Evolutionary conservation across 2,888 invertebrate species (phyloP).

Genomic region (Pecten maximus): DNA sequence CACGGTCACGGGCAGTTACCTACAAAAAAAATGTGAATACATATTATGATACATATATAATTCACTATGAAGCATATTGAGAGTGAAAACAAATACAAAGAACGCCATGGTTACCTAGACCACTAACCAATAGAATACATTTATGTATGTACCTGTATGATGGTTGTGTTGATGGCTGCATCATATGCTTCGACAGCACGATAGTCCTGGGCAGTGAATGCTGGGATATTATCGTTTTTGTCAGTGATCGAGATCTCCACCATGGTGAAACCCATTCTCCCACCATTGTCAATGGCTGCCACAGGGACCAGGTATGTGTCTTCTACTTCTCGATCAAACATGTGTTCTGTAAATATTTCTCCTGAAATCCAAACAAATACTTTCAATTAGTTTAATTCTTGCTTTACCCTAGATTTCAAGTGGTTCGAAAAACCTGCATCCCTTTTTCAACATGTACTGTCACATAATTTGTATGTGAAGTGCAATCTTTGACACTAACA

Average conservation of each 20-base stretch:
- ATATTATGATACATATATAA: neutral
- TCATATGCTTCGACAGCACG: conserved; percentile 77
- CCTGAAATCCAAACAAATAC: conserved; percentile 70
- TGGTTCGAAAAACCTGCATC: too few relatives aligned
- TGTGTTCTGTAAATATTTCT: conserved; percentile 84
- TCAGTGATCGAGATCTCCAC: conserved; percentile 78
- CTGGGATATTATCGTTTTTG: conserved; percentile 81
- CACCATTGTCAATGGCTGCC: conserved; percentile 82
- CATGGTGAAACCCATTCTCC: conserved; percentile 76
- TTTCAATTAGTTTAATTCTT: neutral
- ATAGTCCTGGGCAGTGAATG: conserved; percentile 80
- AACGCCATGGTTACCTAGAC: neutral
- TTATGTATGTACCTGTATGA: conserved; percentile 72
- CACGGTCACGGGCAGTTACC: conserved; percentile 88
- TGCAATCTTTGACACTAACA: too few relatives aligned
- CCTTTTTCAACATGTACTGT: too few relatives aligned
- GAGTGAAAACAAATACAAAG: neutral
- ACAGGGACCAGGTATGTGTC: conserved; percentile 77
- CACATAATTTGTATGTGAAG: too few relatives aligned
- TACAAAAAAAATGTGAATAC: conserved; percentile 31
- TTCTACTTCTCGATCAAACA: conserved; percentile 91
- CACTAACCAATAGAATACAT: neutral
- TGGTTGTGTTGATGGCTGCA: conserved; percentile 71
- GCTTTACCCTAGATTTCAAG: too few relatives aligned
- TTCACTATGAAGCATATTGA: neutral